Evolutionary conservation across 2,797 vertebrate species (phyloP).

Genomic region (Vespertilio murinus): DNA sequence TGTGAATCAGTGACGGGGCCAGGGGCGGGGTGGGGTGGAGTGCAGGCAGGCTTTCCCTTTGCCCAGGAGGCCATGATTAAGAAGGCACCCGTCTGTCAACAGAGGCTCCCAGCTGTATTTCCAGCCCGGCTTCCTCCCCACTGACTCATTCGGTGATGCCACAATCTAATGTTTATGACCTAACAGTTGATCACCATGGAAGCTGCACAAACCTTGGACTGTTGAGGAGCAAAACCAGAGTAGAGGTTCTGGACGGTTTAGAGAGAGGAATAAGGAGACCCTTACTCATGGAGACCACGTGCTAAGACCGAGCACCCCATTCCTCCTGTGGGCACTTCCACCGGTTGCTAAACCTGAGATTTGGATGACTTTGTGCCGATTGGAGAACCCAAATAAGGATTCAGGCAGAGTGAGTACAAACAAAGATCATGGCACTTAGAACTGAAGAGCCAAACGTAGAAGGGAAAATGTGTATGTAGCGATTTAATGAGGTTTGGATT

Average conservation of each 20-base stretch:
- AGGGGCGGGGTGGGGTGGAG: not conserved
- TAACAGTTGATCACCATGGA: conserved; percentile 75
- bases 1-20: conserved; percentile 47
- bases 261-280: conserved; percentile 35
- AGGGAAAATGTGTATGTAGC: conserved; percentile 58
- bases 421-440: conserved; percentile 11
- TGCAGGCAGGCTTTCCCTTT: not conserved
- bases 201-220: conserved; percentile 60
- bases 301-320: conserved; percentile 33
- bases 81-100: conserved; percentile 67
- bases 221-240: conserved; percentile 54
- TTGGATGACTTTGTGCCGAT: not conserved
- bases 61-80: conserved; percentile 43
- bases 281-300: conserved; percentile 60
- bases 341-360: conserved; percentile 44
- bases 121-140: conserved; percentile 62
- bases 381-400: conserved; percentile 53
- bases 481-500: conserved; percentile 58
- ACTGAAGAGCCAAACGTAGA: conserved; percentile 17
- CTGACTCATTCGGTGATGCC: conserved; percentile 76
- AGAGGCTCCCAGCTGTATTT: conserved; percentile 56
- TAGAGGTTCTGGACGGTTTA: not conserved
- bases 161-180: conserved; percentile 75
- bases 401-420: conserved; percentile 52
- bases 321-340: conserved; percentile 20